A percentile compares a stretch with the other conserved stretches of the same genome.
Conservation (phyloP, 2,113 vertebrate species). For the Eolophus roseicapilla region DNA sequence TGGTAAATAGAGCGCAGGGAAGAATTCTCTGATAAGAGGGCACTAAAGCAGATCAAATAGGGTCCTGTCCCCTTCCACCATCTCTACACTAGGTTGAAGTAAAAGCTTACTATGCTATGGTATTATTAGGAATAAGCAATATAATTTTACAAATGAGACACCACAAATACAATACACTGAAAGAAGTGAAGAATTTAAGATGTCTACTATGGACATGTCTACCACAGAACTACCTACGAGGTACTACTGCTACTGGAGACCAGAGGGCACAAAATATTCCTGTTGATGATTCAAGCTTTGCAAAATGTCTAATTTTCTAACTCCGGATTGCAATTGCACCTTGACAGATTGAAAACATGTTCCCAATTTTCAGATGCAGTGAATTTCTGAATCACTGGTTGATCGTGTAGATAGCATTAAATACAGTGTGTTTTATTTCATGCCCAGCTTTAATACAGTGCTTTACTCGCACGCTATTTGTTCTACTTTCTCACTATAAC, state of each 20-base stretch:
- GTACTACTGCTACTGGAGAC: constrained; percentile 42
- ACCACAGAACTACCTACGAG: constrained; percentile 7
- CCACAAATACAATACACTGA: constrained; percentile 5
- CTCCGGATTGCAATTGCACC: not conserved
- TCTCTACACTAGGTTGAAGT: not conserved
- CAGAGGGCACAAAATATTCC: constrained; percentile 52
- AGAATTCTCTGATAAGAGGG: not conserved
- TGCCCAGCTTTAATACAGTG: constrained; percentile 38
- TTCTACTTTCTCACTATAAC: constrained; percentile 66
- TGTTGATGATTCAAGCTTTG: not conserved
- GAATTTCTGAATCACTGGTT: not conserved
- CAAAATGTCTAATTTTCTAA: not conserved
- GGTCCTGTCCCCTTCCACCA: not conserved
- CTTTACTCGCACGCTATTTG: constrained; percentile 40
- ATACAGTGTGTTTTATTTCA: not conserved
- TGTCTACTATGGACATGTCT: not conserved
- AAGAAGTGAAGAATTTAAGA: not conserved
- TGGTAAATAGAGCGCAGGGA: not conserved
- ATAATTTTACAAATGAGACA: not conserved
- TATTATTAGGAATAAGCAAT: not conserved
- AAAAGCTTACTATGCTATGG: not conserved
- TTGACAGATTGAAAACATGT: not conserved
- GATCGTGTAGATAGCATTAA: not conserved
- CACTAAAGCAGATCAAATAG: not conserved
- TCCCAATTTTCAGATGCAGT: not conserved